phyloP scores from a whole-genome alignment of 2,797 vertebrate species.

The Caiman crocodilus region DNA sequence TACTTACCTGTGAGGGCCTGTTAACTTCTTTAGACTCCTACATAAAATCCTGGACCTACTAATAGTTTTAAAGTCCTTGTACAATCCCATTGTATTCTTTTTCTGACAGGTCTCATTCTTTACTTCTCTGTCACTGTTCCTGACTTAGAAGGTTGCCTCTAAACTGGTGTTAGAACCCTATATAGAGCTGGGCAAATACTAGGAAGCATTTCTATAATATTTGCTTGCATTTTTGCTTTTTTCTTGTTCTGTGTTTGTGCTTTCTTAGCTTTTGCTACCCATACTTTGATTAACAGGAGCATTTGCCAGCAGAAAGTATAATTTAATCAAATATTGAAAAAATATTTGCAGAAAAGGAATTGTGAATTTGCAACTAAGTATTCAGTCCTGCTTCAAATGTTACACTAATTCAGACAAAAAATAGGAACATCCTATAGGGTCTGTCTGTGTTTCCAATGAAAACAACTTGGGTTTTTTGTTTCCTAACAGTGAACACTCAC shows the following conservation, averaged over 20 bases:
- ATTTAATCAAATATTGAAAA: not conserved
- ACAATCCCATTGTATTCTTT: not conserved
- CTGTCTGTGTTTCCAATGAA: too few relatives aligned
- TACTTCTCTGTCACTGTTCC: too few relatives aligned
- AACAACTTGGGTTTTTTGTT: too few relatives aligned
- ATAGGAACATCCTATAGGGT: not conserved
- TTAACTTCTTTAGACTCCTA: not conserved
- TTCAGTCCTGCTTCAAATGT: not conserved
- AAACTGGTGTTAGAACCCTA: not conserved
- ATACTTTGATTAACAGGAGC: not conserved
- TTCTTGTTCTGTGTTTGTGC: not conserved
- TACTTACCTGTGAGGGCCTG: not conserved
- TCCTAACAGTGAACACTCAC: too few relatives aligned
- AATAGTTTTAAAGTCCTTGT: not conserved
- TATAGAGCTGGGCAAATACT: accelerated
- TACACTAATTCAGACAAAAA: not conserved
- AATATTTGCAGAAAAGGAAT: not conserved
- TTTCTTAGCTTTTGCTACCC: not conserved
- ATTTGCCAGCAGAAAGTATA: not conserved
- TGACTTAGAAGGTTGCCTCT: not conserved
- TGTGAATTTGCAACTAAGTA: not conserved
- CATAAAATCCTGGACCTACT: not conserved
- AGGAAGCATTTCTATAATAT: not conserved
- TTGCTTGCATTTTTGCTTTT: not conserved
- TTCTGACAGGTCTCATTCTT: not conserved